A percentile compares a stretch with the other conserved stretches of the same genome.
Evolutionary conservation across 2,888 invertebrate genomes (phyloP).

Genomic region (Cheilosia vulpina): DNA sequence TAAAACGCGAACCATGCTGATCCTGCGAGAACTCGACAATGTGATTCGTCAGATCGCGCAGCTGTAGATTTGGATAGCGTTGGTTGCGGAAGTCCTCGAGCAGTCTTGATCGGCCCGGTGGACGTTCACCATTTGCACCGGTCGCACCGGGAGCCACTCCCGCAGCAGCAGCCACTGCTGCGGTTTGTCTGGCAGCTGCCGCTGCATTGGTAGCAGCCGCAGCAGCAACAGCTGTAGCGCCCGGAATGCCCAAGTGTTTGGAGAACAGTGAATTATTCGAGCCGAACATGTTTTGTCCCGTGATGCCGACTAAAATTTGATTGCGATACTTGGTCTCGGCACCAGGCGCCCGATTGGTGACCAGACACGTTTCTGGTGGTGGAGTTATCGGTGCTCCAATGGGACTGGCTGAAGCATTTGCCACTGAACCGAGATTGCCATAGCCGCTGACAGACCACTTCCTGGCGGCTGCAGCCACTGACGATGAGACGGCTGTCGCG

Average conservation of each 20-base stretch:
- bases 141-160: slow-evolving; percentile 86
- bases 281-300: slow-evolving; percentile 87
- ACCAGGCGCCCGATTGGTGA: slow-evolving; percentile 91
- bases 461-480: slow-evolving; percentile 82
- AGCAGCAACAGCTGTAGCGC: slow-evolving; percentile 79
- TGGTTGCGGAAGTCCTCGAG: slow-evolving; percentile 98
- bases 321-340: slow-evolving; percentile 94
- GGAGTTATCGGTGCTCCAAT: slow-evolving; percentile 87
- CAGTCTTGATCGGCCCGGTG: slow-evolving; percentile 89
- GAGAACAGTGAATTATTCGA: slow-evolving; percentile 90
- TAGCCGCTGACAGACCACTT: slow-evolving; percentile 85
- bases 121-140: slow-evolving; percentile 79
- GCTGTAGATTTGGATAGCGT: slow-evolving; percentile 93
- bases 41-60: slow-evolving; percentile 97
- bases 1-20: slow-evolving; percentile 99
- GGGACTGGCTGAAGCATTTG: slow-evolving; percentile 84
- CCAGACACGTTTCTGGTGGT: slow-evolving; percentile 88
- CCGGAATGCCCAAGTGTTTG: slow-evolving; percentile 84
- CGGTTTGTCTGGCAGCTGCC: slow-evolving; percentile 69
- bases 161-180: slow-evolving; percentile 79
- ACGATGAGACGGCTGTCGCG: slow-evolving; percentile 82
- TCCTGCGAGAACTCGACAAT: slow-evolving; percentile 99
- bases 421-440: slow-evolving; percentile 81
- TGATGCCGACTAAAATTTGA: slow-evolving; percentile 84
- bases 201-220: slow-evolving; percentile 78